Evolutionary conservation across 1,140 invertebrate species (phyloP).

Genomic region (Aphaenogaster floridana): DNA sequence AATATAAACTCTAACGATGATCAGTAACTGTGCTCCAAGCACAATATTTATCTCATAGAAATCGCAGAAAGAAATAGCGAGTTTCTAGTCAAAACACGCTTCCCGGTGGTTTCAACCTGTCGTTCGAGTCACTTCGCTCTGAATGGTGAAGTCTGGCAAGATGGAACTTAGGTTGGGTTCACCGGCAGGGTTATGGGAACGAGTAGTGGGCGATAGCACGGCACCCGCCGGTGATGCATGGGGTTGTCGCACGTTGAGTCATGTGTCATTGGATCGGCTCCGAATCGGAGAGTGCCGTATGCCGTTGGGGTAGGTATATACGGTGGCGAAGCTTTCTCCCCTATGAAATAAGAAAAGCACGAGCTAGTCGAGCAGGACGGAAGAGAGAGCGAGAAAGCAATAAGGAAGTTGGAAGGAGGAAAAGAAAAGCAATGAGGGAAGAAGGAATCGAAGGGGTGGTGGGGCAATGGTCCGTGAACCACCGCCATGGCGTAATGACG

Average conservation of each 20-base stretch:
- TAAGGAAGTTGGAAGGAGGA: constrained; percentile 66
- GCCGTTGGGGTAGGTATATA: constrained; percentile 69
- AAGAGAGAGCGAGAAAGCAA: constrained; percentile 62
- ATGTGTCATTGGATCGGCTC: constrained; percentile 83
- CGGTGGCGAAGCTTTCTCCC: constrained; percentile 56
- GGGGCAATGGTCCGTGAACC: constrained; percentile 86
- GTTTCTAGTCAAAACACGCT: background rate
- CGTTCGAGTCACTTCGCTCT: constrained; percentile 11
- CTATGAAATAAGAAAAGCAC: constrained; percentile 61
- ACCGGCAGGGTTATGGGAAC: constrained; percentile 51
- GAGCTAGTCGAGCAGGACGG: constrained; percentile 16
- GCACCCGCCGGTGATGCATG: constrained; percentile 76
- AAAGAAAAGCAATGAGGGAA: constrained; percentile 69
- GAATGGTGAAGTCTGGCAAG: constrained; percentile 16
- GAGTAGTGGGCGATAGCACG: constrained; percentile 44
- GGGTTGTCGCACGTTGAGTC: constrained; percentile 83
- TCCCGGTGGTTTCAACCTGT: background rate
- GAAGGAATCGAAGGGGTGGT: constrained; percentile 72
- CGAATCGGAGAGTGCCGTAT: constrained; percentile 79
- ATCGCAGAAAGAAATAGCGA: background rate
- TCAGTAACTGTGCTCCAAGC: background rate
- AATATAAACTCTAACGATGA: background rate
- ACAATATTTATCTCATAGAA: background rate
- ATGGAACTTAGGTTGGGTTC: constrained; percentile 43
- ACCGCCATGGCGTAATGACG: constrained; percentile 86